Evolutionary conservation across 2,113 vertebrate species (phyloP), one percentile per base, ranked within the genome.

Genomic region (Sigmodon hispidus): DNA sequence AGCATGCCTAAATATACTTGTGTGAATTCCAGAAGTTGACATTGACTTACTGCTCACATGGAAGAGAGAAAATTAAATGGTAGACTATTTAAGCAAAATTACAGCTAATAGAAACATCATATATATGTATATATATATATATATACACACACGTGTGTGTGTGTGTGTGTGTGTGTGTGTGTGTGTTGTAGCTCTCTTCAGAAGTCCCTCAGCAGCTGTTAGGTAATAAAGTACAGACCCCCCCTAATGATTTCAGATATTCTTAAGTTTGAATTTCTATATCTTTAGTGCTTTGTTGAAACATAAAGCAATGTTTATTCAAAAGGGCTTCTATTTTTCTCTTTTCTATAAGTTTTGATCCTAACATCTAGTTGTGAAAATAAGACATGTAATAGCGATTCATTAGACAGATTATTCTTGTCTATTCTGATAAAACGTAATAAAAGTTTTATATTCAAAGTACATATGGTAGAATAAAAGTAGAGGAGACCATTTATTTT

Each of bases 31-130:
- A 93, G 88, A 73, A 61, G 63, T 90, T 95, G 76, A 89, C 93
- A 95, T 31, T 91, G 69, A 96, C 94, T 96, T 92, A 92, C 84
- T 85, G 69, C 80, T 97, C 79, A 97, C 86, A 79, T 85, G 95
- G 88, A 94, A 96, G 93, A 96, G 36, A 93, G 52, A 96, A 94
- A 96, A 97, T 95, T 94, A 96, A 97, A 72, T 93, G 48, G 75
- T 36, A 86, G 70, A 79, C 61, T 93, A 92, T 95, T 96, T 96
- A 96, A 95, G 76, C 93, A 95, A 96, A 96, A 94, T 93, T 81
- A 93, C 75, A 93, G 57, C 93, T 97, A 96, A 96, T 80, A 93
- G 87, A 96, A 96, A 93, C 52, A 95, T 84, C 73, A 96, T 70
- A 87, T 95, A 81, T 94, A 96, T 29, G 83, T 24, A 57, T 55